Evolutionary conservation across 2,797 vertebrate genomes (phyloP).

Genomic region (Sarcophilus harrisii): DNA sequence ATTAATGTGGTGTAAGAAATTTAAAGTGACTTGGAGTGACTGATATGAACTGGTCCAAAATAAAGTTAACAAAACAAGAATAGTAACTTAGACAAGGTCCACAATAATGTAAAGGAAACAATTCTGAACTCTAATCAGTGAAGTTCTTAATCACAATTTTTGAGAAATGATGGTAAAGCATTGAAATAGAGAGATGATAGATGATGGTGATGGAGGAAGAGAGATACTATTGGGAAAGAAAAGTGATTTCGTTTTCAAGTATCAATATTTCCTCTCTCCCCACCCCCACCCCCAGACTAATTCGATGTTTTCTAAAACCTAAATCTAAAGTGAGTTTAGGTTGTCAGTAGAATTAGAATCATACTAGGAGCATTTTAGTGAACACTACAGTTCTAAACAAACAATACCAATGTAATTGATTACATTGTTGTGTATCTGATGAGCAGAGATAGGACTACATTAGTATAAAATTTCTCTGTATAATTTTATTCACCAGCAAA

Average conservation of each 20-base stretch:
- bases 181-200: not conserved
- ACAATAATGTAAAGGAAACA: not conserved
- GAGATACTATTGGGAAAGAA: not conserved
- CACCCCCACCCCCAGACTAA: not conserved
- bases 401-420: not conserved
- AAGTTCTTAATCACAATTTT: not conserved
- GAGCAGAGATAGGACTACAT: not conserved
- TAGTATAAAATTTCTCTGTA: not conserved
- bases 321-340: not conserved
- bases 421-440: not conserved
- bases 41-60: not conserved
- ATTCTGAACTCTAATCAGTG: not conserved
- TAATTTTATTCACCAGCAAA: not conserved
- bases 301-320: not conserved
- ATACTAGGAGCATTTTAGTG: not conserved
- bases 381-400: not conserved
- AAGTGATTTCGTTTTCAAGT: not conserved
- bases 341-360: not conserved
- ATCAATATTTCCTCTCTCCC: not conserved
- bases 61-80: not conserved
- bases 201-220: not conserved
- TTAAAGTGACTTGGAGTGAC: not conserved
- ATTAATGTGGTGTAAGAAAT: not conserved
- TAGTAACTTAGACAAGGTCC: not conserved
- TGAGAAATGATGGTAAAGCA: not conserved